phyloP scores from a whole-genome alignment of 2,797 vertebrate species.

The Brotula barbata region DNA sequence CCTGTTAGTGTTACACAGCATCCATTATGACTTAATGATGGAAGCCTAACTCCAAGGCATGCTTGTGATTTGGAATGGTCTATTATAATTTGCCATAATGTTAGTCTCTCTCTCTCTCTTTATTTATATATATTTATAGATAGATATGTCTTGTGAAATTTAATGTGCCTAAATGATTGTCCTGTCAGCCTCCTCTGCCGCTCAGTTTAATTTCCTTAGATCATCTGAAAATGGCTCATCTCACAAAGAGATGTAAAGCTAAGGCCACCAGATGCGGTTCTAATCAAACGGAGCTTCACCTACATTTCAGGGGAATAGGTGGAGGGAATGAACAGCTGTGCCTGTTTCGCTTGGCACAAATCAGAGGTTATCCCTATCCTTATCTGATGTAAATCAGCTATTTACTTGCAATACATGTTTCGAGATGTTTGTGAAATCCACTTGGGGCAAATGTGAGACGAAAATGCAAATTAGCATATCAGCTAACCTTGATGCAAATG shows the following conservation, averaged over 20 bases:
- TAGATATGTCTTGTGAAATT: conserved; percentile 44
- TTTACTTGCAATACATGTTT: conserved; percentile 54
- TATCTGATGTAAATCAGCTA: conserved; percentile 60
- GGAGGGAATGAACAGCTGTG: conserved; percentile 63
- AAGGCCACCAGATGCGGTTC: conserved; percentile 33
- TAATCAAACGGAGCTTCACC: conserved; percentile 55
- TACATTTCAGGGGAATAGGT: conserved; percentile 44
- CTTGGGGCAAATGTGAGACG: conserved; percentile 57
- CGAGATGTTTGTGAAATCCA: conserved; percentile 52
- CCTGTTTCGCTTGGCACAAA: conserved; percentile 41
- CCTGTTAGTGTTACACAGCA: conserved; percentile 28
- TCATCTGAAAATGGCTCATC: conserved; percentile 42
- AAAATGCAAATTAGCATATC: conserved; percentile 55
- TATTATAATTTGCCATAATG: conserved; percentile 43
- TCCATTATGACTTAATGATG: conserved; percentile 48
- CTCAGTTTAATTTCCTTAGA: conserved; percentile 44
- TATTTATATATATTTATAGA: too few relatives aligned
- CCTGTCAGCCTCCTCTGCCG: conserved; percentile 17
- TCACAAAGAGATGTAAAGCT: conserved; percentile 26
- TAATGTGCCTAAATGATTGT: conserved; percentile 43
- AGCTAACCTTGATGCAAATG: conserved; percentile 54
- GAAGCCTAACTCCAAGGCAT: conserved; percentile 39
- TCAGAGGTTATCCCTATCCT: conserved; percentile 51
- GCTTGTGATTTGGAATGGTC: conserved; percentile 44
- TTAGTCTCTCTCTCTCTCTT: too few relatives aligned